Conservation (phyloP, 1,140 invertebrate genomes). For the Mamestra configurata region DNA sequence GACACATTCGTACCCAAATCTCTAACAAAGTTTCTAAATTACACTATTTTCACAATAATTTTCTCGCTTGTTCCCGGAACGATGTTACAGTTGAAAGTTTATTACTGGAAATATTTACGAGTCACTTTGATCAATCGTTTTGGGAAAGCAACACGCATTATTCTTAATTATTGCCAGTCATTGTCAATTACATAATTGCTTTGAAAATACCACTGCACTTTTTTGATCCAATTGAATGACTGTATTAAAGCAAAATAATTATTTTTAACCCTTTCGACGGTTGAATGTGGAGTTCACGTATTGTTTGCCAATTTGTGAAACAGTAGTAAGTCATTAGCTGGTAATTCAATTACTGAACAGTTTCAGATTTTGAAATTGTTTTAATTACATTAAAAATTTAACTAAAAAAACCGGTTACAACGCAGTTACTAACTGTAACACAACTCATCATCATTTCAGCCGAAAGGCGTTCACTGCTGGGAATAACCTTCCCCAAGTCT, state of each 20-base stretch:
- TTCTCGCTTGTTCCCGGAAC: not conserved
- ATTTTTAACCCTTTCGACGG: not conserved
- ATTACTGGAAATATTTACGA: too few relatives aligned
- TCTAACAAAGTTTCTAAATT: not conserved
- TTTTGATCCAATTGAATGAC: not conserved
- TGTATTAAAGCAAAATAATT: too few relatives aligned
- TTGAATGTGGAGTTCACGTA: not conserved
- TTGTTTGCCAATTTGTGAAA: too few relatives aligned
- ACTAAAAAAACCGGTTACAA: too few relatives aligned
- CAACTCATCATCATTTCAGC: too few relatives aligned
- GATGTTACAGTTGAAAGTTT: not conserved
- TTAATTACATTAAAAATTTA: too few relatives aligned
- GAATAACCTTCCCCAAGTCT: too few relatives aligned
- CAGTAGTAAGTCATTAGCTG: too few relatives aligned
- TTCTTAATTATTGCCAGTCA: not conserved
- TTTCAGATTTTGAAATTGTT: too few relatives aligned
- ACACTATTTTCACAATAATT: not conserved
- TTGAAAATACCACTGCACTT: not conserved
- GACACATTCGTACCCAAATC: not conserved
- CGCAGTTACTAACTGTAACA: too few relatives aligned
- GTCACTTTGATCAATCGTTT: not conserved
- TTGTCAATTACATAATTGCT: not conserved
- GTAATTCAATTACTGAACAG: too few relatives aligned
- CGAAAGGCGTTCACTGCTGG: too few relatives aligned
- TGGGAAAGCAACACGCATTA: not conserved